Evolutionary conservation across 1,140 invertebrate species (phyloP).

Genomic region (Hyles euphorbiae): DNA sequence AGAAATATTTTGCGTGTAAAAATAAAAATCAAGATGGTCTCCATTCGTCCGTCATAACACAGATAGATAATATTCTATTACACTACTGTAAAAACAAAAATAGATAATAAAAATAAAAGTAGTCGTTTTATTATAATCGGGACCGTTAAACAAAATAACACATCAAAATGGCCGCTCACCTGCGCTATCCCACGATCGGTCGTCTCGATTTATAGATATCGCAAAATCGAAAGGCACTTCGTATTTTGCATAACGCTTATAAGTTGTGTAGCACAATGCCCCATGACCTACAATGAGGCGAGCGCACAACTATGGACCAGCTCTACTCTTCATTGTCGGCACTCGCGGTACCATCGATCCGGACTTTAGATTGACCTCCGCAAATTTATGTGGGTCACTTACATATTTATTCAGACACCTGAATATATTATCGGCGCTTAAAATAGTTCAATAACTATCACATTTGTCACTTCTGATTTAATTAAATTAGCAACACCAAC

Average conservation of each 20-base stretch:
- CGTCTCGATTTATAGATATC: slow-evolving; percentile 67
- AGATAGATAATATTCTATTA: slow-evolving; percentile 11
- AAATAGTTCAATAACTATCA: too few relatives aligned
- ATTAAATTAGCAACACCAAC: too few relatives aligned
- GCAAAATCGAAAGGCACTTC: slow-evolving; percentile 61
- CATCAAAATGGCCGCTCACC: slow-evolving; percentile 64
- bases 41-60: too few relatives aligned
- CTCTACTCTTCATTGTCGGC: slow-evolving; percentile 4
- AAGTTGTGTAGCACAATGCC: slow-evolving; percentile 55
- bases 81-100: slow-evolving; percentile 9
- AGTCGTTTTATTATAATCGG: slow-evolving; percentile 36
- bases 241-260: slow-evolving; percentile 69
- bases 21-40: too few relatives aligned
- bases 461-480: too few relatives aligned
- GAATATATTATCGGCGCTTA: too few relatives aligned
- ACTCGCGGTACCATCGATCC: slow-evolving; percentile 9
- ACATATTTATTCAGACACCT: background rate
- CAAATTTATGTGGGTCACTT: background rate
- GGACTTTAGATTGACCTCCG: slow-evolving; percentile 7
- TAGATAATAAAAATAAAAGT: slow-evolving; percentile 21
- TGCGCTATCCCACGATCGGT: slow-evolving; percentile 62
- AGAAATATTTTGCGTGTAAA: too few relatives aligned
- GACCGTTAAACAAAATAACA: slow-evolving; percentile 53
- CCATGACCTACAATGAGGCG: slow-evolving; percentile 35
- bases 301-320: slow-evolving; percentile 13